Base-by-base conservation (phyloP, 1,140 invertebrate species). In the Copidosoma floridanum region DNA sequence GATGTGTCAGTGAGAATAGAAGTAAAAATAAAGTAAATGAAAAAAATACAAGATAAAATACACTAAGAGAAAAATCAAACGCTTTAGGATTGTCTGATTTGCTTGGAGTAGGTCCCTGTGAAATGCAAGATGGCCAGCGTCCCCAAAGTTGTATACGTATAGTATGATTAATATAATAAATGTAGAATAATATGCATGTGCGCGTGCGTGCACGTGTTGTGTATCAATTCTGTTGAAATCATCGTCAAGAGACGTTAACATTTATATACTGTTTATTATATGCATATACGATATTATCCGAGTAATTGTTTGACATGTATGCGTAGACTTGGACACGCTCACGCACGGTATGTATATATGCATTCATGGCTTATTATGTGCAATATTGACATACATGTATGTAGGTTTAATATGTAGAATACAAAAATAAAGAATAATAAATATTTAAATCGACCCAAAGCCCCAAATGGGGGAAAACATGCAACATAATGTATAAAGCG, bases 41-140 rank as follows among this genome's bases (percentile, higher is more conserved):
- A 63, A 41, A 57, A 46, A 48, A 24, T 26, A 24, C 10, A 20
- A 32, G 23, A 61, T 47, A 61, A 63, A 66, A 74, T 57, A 67
- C 65, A 71, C 56, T 72, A 56, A 71, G 63, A 75, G 65, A 75
- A 68, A 65, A 79, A 79, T 76, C 72, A 80, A 79, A 79, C 76
- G 73, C 73, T 77, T 72, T 63, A 80, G 76, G 77, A 80, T 80
- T 80, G 78, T 80, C 77, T 80, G 77, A 78, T 77, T 67, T 79
- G 76, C 76, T 32, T 63, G 77, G 74, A 78, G 71, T 77, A 78
- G 77, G 77, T 79, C 75, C 76, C 76, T 79, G 78, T 79, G 77
- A 77, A 80, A 79, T 80, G 78, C 75, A 79, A 32, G 70, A 80
- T 79, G 77, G 77, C 78, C 77, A 78, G 78, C 78, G 75, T 79